Percentiles rank a stretch among this genome's conserved stretches.
Conservation (phyloP, 1,140 invertebrate species). For the Cephus cinctus region DNA sequence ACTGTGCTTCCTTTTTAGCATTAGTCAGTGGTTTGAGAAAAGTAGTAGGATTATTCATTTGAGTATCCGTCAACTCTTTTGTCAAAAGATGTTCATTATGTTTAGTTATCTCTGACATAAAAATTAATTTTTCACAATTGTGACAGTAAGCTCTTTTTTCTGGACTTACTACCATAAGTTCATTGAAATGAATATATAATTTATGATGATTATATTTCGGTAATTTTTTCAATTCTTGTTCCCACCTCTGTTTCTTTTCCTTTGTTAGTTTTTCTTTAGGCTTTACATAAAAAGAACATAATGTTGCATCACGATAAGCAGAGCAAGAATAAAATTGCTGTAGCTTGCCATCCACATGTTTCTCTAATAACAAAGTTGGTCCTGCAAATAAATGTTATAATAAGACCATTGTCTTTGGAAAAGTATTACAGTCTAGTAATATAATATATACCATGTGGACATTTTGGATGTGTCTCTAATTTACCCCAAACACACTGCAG, state of each 20-base stretch:
- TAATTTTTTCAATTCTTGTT: conserved; percentile 53
- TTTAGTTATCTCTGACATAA: conserved; percentile 43
- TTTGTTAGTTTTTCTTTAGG: conserved; percentile 57
- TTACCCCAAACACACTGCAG: conserved; percentile 42
- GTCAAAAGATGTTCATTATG: conserved; percentile 57
- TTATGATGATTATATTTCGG: conserved; percentile 55
- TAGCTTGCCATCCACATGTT: conserved; percentile 43
- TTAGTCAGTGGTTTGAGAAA: conserved; percentile 63
- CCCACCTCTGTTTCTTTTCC: conserved; percentile 53
- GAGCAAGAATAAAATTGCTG: conserved; percentile 75
- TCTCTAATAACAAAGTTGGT: conserved; percentile 70
- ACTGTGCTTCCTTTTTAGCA: conserved; percentile 75
- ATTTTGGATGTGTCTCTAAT: conserved; percentile 39
- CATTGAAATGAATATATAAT: conserved; percentile 54
- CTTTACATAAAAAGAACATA: conserved; percentile 68
- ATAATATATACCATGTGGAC: conserved; percentile 21
- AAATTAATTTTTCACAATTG: conserved; percentile 62
- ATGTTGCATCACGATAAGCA: conserved; percentile 72
- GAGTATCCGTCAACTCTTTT: conserved; percentile 50
- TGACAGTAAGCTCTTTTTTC: conserved; percentile 61
- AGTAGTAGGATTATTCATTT: conserved; percentile 59
- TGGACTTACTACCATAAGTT: conserved; percentile 33
- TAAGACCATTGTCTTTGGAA: not conserved
- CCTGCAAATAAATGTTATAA: conserved; percentile 45
- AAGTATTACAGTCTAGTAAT: not conserved